phyloP scores from a whole-genome alignment of 1,140 invertebrate genomes.

The Lineus longissimus region DNA sequence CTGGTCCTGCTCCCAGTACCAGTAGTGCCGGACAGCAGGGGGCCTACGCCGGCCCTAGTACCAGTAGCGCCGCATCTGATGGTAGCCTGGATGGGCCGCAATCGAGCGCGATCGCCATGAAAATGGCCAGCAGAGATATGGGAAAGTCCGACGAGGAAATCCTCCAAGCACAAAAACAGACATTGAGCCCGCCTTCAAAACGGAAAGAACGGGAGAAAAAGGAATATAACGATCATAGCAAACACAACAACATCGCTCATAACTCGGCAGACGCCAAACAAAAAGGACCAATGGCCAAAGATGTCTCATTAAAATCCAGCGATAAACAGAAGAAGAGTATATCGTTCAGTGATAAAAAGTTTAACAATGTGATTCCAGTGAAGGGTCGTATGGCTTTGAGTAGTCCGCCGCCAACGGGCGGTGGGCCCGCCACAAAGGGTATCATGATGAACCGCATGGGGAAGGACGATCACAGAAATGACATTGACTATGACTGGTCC shows the following conservation, averaged over 20 bases:
- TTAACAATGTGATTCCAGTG: too few species aligned
- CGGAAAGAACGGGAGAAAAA: not conserved
- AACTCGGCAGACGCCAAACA: not conserved
- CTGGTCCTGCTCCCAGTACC: too few species aligned
- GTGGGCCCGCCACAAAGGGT: too few species aligned
- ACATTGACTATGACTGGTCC: too few species aligned
- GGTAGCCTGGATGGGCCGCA: too few species aligned
- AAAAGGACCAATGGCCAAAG: not conserved
- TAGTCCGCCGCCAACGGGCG: too few species aligned
- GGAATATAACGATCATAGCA: not conserved
- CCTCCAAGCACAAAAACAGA: not conserved
- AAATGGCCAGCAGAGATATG: not conserved
- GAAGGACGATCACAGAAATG: too few species aligned
- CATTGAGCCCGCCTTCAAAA: not conserved
- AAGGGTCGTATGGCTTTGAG: too few species aligned
- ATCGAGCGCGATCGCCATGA: not conserved
- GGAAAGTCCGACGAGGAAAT: not conserved
- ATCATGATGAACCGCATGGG: too few species aligned
- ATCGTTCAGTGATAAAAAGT: not conserved
- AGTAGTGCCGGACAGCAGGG: too few species aligned
- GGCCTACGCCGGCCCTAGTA: too few species aligned
- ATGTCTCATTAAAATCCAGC: not conserved
- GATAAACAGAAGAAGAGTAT: conserved; percentile 1
- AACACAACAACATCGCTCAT: not conserved
- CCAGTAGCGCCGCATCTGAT: too few species aligned